Conservation (phyloP, 2,113 vertebrate genomes). For the Gavia stellata region DNA sequence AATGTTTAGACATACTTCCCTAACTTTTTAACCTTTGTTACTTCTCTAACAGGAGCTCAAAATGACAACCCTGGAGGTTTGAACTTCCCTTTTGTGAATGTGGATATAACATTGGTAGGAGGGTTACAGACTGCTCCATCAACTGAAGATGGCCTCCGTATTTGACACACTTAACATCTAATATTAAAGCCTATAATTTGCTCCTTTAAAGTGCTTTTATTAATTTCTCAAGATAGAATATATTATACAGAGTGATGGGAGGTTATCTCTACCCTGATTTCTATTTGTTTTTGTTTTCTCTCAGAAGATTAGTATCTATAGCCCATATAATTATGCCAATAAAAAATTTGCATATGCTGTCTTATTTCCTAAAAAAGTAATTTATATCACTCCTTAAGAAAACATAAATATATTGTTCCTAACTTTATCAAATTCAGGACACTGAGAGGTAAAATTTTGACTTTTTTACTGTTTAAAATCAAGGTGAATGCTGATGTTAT, state of each 20-base stretch:
- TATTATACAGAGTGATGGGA: neutral
- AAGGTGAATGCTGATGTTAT: neutral
- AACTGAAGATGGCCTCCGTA: neutral
- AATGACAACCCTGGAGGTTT: neutral
- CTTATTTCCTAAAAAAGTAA: neutral
- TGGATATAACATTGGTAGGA: neutral
- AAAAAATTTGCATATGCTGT: neutral
- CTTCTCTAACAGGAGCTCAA: neutral
- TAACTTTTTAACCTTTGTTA: neutral
- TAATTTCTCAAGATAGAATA: neutral
- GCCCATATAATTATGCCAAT: neutral
- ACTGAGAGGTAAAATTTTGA: neutral
- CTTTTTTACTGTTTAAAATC: neutral
- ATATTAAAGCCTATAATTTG: neutral
- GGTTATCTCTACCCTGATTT: neutral
- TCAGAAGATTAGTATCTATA: neutral
- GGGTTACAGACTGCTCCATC: neutral
- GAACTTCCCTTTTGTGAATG: neutral
- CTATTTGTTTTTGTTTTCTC: neutral
- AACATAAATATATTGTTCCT: neutral
- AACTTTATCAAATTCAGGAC: neutral
- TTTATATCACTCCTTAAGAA: neutral
- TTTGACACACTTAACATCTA: neutral
- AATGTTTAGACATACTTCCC: neutral
- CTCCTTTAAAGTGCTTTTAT: neutral